Evolutionary conservation across 2,888 invertebrate genomes (phyloP).

Genomic region (Yponomeuta plumbellus): DNA sequence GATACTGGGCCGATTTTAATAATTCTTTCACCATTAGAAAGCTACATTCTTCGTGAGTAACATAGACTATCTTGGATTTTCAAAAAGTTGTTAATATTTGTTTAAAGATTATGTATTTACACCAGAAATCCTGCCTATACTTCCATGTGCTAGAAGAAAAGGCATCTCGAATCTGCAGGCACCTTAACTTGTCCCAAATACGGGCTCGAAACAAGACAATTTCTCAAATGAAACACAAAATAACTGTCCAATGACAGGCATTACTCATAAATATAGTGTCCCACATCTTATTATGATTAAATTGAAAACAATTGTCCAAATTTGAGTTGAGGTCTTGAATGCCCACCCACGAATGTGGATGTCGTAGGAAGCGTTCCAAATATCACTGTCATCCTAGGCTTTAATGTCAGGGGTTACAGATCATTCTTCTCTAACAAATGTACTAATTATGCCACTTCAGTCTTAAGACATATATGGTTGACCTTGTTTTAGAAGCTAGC

Average conservation of each 20-base stretch:
- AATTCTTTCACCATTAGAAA: too few species aligned
- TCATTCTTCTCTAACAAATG: background rate
- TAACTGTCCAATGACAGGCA: background rate
- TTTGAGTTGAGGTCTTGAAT: conserved; percentile 26
- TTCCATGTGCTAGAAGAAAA: too few species aligned
- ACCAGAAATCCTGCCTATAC: background rate
- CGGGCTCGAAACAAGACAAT: background rate
- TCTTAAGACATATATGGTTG: conserved; percentile 16
- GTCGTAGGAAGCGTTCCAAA: conserved; percentile 12
- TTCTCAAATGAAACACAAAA: background rate
- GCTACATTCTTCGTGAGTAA: too few species aligned
- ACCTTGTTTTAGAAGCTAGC: conserved; percentile 22
- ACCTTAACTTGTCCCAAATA: background rate
- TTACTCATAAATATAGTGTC: background rate
- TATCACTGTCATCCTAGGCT: background rate
- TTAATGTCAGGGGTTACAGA: background rate
- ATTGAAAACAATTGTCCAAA: conserved; percentile 51
- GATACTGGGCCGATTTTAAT: too few species aligned
- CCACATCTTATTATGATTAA: conserved; percentile 14
- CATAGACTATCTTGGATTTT: too few species aligned
- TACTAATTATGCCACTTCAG: background rate
- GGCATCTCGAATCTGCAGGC: background rate
- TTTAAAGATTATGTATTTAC: too few species aligned
- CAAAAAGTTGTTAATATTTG: too few species aligned
- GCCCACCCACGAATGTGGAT: conserved; percentile 8